Evolutionary conservation across 1,140 invertebrate species (phyloP).

Genomic region (Caenorhabditis brenneri): DNA sequence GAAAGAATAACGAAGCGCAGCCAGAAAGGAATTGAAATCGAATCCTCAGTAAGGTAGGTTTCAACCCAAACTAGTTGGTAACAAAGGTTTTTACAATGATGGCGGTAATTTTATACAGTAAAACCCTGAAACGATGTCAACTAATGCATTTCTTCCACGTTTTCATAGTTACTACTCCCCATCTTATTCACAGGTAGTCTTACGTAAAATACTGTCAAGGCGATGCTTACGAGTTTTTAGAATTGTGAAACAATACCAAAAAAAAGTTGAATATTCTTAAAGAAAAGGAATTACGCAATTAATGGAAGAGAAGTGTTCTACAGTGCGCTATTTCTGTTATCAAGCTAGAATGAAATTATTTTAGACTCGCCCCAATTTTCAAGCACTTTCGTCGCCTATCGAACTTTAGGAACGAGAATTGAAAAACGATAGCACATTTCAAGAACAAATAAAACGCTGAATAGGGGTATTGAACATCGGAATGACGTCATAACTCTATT

Average conservation of each 20-base stretch:
- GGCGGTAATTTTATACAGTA: no score
- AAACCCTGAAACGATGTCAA: no score
- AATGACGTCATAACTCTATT: neutral
- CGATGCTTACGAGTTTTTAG: neutral
- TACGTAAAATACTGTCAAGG: neutral
- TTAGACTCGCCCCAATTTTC: neutral
- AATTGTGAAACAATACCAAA: neutral
- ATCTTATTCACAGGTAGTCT: no score
- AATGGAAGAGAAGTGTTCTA: neutral
- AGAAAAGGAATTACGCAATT: no score
- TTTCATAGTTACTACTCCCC: no score
- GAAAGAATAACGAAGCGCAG: conserved; percentile 15
- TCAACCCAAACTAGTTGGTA: no score
- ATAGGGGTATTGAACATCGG: neutral
- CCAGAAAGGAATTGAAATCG: neutral
- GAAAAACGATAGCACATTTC: neutral
- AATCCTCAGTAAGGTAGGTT: neutral
- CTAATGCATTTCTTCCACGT: no score
- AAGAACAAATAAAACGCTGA: conserved; percentile 38
- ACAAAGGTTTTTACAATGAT: no score
- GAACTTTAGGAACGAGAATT: conserved; percentile 26
- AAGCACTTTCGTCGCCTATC: neutral
- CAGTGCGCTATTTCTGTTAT: neutral
- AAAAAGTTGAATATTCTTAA: no score
- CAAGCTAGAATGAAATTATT: neutral